Evolutionary conservation across 2,797 vertebrate genomes (phyloP), one percentile per base, ranked within the genome.

Genomic region (Neoniphon sammara): DNA sequence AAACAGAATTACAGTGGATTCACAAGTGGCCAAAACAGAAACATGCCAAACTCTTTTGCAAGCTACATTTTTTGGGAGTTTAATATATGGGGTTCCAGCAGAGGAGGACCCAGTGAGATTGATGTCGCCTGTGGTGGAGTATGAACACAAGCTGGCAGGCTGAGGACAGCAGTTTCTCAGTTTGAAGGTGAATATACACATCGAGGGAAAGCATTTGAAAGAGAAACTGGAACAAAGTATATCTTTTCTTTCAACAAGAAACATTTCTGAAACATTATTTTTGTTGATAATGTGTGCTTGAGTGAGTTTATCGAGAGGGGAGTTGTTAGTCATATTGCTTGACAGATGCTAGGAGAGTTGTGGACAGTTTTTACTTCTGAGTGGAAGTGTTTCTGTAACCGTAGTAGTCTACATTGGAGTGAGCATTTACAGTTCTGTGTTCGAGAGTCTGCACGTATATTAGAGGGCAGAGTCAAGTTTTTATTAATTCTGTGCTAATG

Each of bases 1-100:
- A 84, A 73, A 69, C 71, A 77, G 75, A 89, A 91, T 91, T 89
- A 87, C 84, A 85, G 61, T 77, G 72, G 61, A 87, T 83, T 90
- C 82, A 76, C 75, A 81, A 86, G 75, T 85, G 85, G 84, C 88
- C 66, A 78, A 60, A 77, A 62, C 63, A 75, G 62, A 86, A 80
- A 76, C 66, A 57, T 47, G 67, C 87, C 81, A 85, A 86, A 81
- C 55, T 88, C 77, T 85, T 87, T 73, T 34, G 78, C 75, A 90
- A 91, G 80, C 72, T 76, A 57, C 4, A 60, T 81, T 77, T 85
- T 81, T 46, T 3, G 27, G n/a, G 52, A 36, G 76, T 86, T 80
- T 70, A 68, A 82, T 73, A 78, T 60, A 78, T 27, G 58, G 23
- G 44, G 34, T 60, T 59, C 86, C 20, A 17, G 20, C 57, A 27